Percentiles rank a stretch among this genome's conserved stretches.
Evolutionary conservation across 2,888 invertebrate species (phyloP).

Genomic region (Clunio marinus): DNA sequence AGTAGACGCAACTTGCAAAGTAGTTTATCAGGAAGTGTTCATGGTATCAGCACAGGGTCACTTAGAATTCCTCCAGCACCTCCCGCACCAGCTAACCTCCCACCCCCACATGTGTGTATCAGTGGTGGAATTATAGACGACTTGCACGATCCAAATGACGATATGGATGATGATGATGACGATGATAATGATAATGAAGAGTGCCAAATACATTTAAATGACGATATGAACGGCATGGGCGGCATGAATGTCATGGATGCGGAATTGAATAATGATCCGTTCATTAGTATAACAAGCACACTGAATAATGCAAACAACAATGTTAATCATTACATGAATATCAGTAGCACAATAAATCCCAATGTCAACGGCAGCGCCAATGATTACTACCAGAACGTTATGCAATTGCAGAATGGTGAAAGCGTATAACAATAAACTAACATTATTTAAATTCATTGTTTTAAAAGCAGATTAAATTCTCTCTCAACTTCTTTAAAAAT

Average conservation of each 20-base stretch:
- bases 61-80: slow-evolving; percentile 52
- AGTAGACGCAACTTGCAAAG: slow-evolving; percentile 52
- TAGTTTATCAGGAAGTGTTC: slow-evolving; percentile 52
- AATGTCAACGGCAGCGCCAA: slow-evolving; percentile 24
- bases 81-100: slow-evolving; percentile 51
- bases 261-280: slow-evolving; percentile 28
- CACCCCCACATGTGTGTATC: slow-evolving; percentile 50
- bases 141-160: slow-evolving; percentile 42
- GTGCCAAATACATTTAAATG: slow-evolving; percentile 37
- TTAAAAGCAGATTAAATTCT: too few species aligned
- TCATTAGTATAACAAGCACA: slow-evolving; percentile 9
- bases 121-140: slow-evolving; percentile 43
- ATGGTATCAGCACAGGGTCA: slow-evolving; percentile 50
- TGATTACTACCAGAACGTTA: slow-evolving; percentile 38
- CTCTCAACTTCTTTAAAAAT: too few species aligned
- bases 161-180: slow-evolving; percentile 42
- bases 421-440: slow-evolving; percentile 39
- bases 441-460: neutral
- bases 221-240: slow-evolving; percentile 37
- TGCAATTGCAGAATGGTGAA: slow-evolving; percentile 40
- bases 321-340: slow-evolving; percentile 38
- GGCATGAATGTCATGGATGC: slow-evolving; percentile 37
- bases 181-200: slow-evolving; percentile 47
- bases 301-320: slow-evolving; percentile 33
- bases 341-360: slow-evolving; percentile 37